Evolutionary conservation across 2,797 vertebrate genomes (phyloP), one percentile per base, ranked within the genome.

Genomic region (Oreortyx pictus): DNA sequence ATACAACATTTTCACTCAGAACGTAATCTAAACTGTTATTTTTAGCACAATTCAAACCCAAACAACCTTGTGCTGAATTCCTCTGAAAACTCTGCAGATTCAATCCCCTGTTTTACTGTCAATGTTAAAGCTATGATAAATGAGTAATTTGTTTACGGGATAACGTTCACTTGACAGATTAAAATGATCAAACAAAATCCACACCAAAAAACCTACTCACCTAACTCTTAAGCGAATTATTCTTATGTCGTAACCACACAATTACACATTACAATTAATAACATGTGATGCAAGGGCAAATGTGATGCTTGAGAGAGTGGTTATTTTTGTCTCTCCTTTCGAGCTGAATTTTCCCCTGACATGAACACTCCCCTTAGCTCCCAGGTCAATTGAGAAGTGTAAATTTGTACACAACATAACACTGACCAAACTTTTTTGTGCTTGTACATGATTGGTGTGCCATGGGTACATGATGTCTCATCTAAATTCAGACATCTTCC

Each of bases 21-120:
- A 72, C 10, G 46, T 68, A 43, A 71, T 65, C 27, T 61, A 49
- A 72, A 7, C 1, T 85, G 29, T 68, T 90, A 49, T 62, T 80
- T 90, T 87, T 68, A 62, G 25, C 13, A 11, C 11, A 75, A 62
- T 62, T 90, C 68, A 95, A 91, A 75, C 31, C 18, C 46, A 81
- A 75, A 59, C 6, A 62, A 31, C 41, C 15, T 67, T 44, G 18
- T 65, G 35, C 49, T 87, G 70, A 87, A 44, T 35, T 86, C 4
- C 4, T 37, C 37, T 81, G 50, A 59, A 89, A 90, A 80, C 18
- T 2, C 16, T 9, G 8, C 33, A 61, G 5, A 6, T 62, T 92
- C 11, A 33, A 7, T 83, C 74, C 24, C 35, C 35, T 84, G 31
- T 33, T 87, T 93, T 49, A 79, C 10, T 50, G 24, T 9, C 11